Evolutionary conservation across 2,113 vertebrate genomes (phyloP).

Genomic region (Lophotis ruficrista): DNA sequence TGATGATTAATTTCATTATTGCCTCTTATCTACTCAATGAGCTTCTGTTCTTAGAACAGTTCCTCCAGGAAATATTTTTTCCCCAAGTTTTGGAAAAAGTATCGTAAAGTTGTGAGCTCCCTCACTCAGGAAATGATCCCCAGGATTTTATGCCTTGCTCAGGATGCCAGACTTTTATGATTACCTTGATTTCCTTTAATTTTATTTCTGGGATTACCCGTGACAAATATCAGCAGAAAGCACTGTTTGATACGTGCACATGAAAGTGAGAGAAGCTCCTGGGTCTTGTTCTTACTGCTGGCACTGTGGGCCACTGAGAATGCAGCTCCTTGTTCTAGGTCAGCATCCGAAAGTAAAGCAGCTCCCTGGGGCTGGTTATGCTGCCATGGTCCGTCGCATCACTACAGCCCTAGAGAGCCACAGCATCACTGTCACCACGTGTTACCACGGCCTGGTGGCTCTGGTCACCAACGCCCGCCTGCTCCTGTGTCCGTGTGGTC

Average conservation of each 20-base stretch:
- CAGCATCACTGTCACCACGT: not conserved
- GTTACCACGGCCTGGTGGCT: not conserved
- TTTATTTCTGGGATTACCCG: not conserved
- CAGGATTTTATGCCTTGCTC: not conserved
- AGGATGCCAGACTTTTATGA: not conserved
- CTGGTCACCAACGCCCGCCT: fast-evolving
- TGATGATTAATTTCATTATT: not conserved
- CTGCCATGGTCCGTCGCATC: fast-evolving
- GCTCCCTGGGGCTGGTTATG: not conserved
- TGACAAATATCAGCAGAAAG: not conserved
- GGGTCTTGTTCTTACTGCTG: not conserved
- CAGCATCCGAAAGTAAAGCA: not conserved
- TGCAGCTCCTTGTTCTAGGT: not conserved
- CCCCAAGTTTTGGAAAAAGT: not conserved
- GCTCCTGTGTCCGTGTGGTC: not conserved
- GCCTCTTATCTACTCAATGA: not conserved
- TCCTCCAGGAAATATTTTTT: not conserved
- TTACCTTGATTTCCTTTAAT: not conserved
- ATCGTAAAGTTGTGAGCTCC: not conserved
- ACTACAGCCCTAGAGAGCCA: not conserved
- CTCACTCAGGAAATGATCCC: not conserved
- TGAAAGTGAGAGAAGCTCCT: not conserved
- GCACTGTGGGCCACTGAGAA: too few relatives aligned
- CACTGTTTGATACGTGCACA: not conserved
- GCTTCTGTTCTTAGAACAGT: not conserved